Evolutionary conservation across 2,888 invertebrate species (phyloP).

Genomic region (Baccha elongata): DNA sequence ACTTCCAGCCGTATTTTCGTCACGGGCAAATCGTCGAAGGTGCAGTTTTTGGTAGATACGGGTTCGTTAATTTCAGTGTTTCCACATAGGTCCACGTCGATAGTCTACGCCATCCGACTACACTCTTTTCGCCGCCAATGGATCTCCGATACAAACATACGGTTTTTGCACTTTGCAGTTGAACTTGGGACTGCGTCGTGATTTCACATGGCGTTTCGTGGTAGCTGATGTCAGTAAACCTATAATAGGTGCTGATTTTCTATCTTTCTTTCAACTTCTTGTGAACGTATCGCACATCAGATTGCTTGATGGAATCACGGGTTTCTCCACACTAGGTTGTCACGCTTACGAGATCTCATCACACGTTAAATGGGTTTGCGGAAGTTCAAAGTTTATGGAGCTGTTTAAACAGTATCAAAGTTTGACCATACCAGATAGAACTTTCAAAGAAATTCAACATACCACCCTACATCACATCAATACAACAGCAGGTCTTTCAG

Average conservation of each 20-base stretch:
- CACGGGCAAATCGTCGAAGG: too few relatives aligned
- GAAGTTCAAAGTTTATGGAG: too few relatives aligned
- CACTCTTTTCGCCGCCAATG: too few relatives aligned
- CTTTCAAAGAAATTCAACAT: too few relatives aligned
- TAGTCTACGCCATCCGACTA: neutral
- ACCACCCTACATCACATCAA: too few relatives aligned
- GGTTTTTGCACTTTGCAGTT: neutral
- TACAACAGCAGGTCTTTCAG: too few relatives aligned
- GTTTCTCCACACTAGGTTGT: neutral
- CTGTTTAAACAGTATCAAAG: too few relatives aligned
- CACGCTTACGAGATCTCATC: neutral
- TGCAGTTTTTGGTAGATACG: too few relatives aligned
- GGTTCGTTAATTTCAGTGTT: neutral
- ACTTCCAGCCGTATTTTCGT: too few relatives aligned
- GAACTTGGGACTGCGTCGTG: neutral
- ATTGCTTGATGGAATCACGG: conserved; percentile 8
- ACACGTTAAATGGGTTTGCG: neutral
- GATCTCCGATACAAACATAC: too few relatives aligned
- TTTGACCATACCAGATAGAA: too few relatives aligned
- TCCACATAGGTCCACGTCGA: neutral
- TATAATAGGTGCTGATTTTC: conserved; percentile 17
- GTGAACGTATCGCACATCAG: neutral
- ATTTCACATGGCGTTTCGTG: neutral
- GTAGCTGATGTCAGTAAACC: neutral
- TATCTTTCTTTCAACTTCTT: conserved; percentile 5